phyloP scores from a whole-genome alignment of 1,140 invertebrate genomes.

The Melipona quadrifasciata region DNA sequence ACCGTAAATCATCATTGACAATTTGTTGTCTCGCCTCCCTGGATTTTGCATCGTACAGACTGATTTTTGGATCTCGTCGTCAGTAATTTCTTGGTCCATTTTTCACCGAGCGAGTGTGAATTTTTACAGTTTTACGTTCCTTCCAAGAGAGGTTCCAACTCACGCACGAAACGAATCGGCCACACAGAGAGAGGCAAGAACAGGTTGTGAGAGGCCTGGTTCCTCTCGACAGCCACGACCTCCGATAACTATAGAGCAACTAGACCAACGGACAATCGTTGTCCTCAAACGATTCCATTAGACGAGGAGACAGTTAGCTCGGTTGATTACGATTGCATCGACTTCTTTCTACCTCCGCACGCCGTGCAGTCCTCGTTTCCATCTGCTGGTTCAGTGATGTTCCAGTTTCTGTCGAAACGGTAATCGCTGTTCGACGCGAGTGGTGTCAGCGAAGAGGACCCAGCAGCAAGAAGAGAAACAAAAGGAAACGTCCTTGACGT shows the following conservation, averaged over 20 bases:
- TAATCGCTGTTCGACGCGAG: conserved; percentile 26
- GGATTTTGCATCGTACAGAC: too few relatives aligned
- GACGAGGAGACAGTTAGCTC: neutral
- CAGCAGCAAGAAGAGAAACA: neutral
- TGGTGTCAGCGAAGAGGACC: conserved; percentile 11
- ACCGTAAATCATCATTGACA: too few relatives aligned
- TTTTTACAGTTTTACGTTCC: neutral
- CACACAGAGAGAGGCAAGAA: neutral
- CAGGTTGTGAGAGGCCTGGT: conserved; percentile 1
- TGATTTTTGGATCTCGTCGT: too few relatives aligned
- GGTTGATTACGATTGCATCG: conserved; percentile 37
- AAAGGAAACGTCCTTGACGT: conserved; percentile 52
- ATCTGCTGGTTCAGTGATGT: conserved; percentile 10
- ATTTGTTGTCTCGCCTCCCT: too few relatives aligned
- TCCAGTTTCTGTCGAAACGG: conserved; percentile 44
- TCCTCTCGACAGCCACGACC: neutral
- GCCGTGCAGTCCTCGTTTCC: neutral
- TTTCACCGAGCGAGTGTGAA: too few relatives aligned
- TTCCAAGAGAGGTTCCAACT: neutral
- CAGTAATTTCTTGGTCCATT: too few relatives aligned
- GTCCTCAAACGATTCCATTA: conserved; percentile 10
- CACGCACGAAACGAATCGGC: neutral
- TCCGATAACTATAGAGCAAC: conserved; percentile 8
- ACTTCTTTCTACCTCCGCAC: conserved; percentile 2
- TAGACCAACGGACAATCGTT: conserved; percentile 3